Evolutionary conservation across 2,888 invertebrate genomes (phyloP), one percentile per base, ranked within the genome.

Genomic region (Acronicta leporina): DNA sequence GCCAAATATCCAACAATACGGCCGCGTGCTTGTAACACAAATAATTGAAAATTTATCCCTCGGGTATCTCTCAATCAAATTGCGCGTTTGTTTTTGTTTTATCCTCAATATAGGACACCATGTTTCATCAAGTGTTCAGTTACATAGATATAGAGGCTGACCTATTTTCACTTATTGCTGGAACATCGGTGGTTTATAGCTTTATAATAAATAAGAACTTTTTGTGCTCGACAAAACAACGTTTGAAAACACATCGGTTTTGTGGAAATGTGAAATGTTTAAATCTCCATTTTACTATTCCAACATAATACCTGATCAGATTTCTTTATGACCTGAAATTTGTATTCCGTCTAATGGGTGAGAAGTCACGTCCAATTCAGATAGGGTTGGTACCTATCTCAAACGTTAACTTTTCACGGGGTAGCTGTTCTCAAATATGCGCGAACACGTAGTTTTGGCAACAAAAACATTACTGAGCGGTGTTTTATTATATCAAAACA

Each of bases 1-100:
- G 46, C 63, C 73, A 77, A 79, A 83, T 68, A 81, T 73, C 61
- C 60, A 68, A 68, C 65, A 75, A 75, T 71, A 73, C 72, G 48
- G 63, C 64, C 50, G 58, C 70, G 66, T 58, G 65, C 73, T 68
- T 74, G 64, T 70, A 44, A 61, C 68, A 75, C 63, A 74, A 75
- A 78, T 80, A 83, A 79, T 83, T 75, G 75, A 74, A 79, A 75
- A 75, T 63, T 65, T 65, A 75, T 66, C 65, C 73, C 73, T 68
- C 25, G 67, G 57, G 70, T 80, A 80, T 76, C 70, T 78, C 63
- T 75, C 65, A 77, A 73, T 77, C 75, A 69, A 72, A 75, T 71
- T 53, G 63, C 55, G 46, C 48, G 48, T 52, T 73, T 69, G 64
- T 74, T 74, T 75, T 63, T 59, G 55, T 74, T 62, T 56, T 50